Base-by-base conservation (phyloP, 2,113 vertebrate species). In the Pygoscelis antarcticus region DNA sequence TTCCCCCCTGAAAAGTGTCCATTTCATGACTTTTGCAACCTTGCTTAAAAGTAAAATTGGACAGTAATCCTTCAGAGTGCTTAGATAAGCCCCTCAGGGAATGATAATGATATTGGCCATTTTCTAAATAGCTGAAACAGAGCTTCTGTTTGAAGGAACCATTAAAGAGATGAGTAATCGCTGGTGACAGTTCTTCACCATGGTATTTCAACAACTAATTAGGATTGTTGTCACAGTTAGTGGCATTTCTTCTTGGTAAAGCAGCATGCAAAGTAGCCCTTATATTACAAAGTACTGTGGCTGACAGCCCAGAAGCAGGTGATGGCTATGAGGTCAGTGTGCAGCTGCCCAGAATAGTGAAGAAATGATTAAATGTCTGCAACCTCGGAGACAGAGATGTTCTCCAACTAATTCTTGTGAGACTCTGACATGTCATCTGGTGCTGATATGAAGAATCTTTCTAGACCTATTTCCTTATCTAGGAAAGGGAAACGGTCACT, bases 191-290 rank as follows among this genome's bases (percentile, higher is more conserved):
- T 93, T 95, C 94, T 93, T 96, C 79, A 96, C 95, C 89, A 95
- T 91, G 88, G 83, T 91, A 84, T 97, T 97, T 97, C 88, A 97
- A 96, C 92, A 97, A 93, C 82, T 97, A 97, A 97, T 97, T 98
- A 94, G 85, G 82, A 77, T 74, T 96, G 83, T 96, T 97, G 83
- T 97, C 95, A 97, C 68, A 96, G 93, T 76, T 75, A 96, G 84
- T 91, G 87, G 71, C 88, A 77, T 90, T 84, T 93, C 58, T 84
- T 94, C 83, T 71, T 36, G 36, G 83, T 68, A 78, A 87, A 95
- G 29, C 32, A 87, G 60, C 84, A 96, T 52, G 96, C 65, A 96
- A 94, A 97, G 69, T 81, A 90, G 62, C 66, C 58, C 44, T 58
- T 79, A 15, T 44, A 64, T 95, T 85, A 72, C 23, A 58, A 15